A percentile compares a stretch with the other conserved stretches of the same genome.
Conservation (phyloP, 2,113 vertebrate species). For the Cinclus cinclus region DNA sequence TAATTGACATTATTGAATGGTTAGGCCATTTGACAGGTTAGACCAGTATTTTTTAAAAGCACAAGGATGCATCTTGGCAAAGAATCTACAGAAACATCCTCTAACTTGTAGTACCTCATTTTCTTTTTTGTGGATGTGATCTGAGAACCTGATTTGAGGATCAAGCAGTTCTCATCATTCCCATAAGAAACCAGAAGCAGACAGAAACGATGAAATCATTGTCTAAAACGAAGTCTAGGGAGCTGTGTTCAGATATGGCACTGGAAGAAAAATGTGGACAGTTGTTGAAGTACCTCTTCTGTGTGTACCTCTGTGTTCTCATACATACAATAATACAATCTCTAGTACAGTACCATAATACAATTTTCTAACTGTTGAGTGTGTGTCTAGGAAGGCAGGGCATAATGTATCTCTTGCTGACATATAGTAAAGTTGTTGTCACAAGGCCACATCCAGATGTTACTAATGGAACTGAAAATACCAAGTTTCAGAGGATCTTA, state of each 20-base stretch:
- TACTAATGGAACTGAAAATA: not conserved
- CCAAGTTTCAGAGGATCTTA: not conserved
- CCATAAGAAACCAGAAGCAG: not conserved
- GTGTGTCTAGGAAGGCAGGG: not conserved
- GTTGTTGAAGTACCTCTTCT: not conserved
- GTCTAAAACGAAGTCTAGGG: not conserved
- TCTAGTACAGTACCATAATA: not conserved
- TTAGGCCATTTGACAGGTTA: not conserved
- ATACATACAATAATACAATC: not conserved
- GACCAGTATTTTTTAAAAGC: not conserved
- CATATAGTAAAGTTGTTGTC: not conserved
- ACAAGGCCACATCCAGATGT: not conserved
- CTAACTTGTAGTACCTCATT: not conserved
- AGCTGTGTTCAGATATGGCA: not conserved
- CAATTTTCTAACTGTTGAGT: not conserved
- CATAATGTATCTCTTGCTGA: not conserved
- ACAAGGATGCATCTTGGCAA: not conserved
- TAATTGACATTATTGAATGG: not conserved
- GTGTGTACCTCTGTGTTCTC: not conserved
- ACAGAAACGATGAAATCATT: not conserved
- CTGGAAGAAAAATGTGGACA: not conserved
- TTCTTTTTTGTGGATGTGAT: not conserved
- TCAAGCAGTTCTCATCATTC: not conserved
- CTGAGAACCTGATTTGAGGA: not conserved
- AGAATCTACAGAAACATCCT: not conserved